Percentiles rank a stretch among this genome's conserved stretches.
Conservation (phyloP, 2,888 invertebrate species). For the Papilio demoleus region DNA sequence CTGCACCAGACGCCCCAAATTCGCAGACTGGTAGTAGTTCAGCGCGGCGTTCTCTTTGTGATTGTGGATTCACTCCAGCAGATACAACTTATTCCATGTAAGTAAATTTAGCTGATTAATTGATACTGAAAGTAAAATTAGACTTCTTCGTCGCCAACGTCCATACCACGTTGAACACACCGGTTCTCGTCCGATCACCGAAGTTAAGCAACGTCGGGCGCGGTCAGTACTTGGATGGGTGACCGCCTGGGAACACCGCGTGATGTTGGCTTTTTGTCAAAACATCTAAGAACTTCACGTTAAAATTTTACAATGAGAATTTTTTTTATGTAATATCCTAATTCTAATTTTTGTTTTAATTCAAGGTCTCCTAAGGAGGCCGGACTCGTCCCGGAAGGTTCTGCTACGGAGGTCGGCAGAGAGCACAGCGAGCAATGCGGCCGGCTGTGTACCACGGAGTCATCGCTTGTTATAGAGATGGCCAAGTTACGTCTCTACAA, state of each 20-base stretch:
- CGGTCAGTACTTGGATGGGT: slow-evolving; percentile 49
- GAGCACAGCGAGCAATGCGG: neutral
- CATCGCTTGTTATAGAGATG: slow-evolving; percentile 4
- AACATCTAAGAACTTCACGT: too few relatives aligned
- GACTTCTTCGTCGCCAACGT: slow-evolving; percentile 49
- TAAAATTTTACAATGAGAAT: too few relatives aligned
- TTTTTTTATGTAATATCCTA: too few relatives aligned
- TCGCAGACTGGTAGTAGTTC: neutral
- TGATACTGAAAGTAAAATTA: neutral
- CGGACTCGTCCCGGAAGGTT: neutral
- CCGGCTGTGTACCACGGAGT: neutral
- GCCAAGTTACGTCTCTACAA: neutral
- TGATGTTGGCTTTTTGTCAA: slow-evolving; percentile 50
- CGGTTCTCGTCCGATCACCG: slow-evolving; percentile 59
- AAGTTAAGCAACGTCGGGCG: slow-evolving; percentile 50
- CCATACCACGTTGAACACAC: slow-evolving; percentile 57
- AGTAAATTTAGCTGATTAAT: neutral
- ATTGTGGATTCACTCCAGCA: neutral
- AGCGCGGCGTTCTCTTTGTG: neutral
- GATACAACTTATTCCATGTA: neutral
- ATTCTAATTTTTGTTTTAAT: neutral
- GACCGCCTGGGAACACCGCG: slow-evolving; percentile 58
- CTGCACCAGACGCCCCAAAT: neutral
- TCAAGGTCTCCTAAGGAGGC: neutral
- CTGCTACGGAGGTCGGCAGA: neutral